Conservation (phyloP, 2,797 vertebrate species). For the Myiothlypis chrysogaster region DNA sequence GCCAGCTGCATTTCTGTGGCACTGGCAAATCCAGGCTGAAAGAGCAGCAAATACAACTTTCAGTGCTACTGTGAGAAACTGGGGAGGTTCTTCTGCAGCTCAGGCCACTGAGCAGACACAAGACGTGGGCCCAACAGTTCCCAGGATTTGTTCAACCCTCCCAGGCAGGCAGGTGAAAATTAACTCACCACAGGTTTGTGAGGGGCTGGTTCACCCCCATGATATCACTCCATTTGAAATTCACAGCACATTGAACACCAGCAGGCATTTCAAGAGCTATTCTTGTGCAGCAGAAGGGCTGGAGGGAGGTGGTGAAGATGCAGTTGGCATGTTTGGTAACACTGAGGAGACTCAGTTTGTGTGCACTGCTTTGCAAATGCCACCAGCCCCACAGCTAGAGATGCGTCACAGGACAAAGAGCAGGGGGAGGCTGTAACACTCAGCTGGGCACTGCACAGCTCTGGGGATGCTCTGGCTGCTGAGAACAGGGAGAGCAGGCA, state of each 20-base stretch:
- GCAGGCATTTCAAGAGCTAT: neutral
- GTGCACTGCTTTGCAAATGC: neutral
- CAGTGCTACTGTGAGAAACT: neutral
- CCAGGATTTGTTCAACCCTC: neutral
- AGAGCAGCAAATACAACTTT: neutral
- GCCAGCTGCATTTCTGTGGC: neutral
- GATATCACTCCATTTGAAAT: neutral
- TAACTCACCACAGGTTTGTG: neutral
- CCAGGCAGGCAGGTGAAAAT: neutral
- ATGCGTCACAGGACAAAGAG: neutral
- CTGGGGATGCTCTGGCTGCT: neutral
- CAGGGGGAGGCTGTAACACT: neutral
- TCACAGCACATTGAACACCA: neutral
- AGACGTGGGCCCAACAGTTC: rapidly evolving
- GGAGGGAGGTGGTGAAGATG: neutral
- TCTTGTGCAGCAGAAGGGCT: neutral
- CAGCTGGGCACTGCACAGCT: neutral
- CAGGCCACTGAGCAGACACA: neutral
- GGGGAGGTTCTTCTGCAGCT: neutral
- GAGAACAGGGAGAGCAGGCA: neutral
- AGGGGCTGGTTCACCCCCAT: neutral
- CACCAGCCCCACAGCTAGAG: neutral
- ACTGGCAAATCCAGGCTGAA: neutral
- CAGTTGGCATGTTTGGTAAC: neutral
- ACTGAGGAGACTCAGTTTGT: neutral